These are phyloP conservation scores for Ophion slaviceki DNA, from an alignment of 2,888 invertebrate species.

Conservation along the genomic window DNA sequence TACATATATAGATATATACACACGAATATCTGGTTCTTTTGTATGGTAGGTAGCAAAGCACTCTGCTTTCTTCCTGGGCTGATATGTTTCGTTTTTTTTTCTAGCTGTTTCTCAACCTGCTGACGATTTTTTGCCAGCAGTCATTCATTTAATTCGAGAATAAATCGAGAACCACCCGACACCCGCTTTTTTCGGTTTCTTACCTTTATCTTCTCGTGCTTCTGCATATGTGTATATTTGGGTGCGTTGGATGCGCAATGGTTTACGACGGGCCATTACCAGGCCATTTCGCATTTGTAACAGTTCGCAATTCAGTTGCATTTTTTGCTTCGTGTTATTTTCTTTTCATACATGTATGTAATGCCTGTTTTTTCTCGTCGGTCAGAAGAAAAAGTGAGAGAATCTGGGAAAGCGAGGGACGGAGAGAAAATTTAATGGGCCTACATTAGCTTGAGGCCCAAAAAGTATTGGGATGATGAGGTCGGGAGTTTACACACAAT, in stretches of 20 bases:
- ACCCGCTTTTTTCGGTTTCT: not conserved
- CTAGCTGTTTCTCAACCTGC: conserved; percentile 6
- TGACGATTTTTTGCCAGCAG: conserved; percentile 45
- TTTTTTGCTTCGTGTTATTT: conserved; percentile 23
- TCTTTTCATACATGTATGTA: not conserved
- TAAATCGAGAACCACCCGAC: conserved; percentile 60
- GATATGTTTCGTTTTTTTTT: conserved; percentile 11
- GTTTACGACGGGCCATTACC: conserved; percentile 70
- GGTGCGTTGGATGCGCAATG: conserved; percentile 46
- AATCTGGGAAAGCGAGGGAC: not conserved
- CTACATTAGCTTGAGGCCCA: too few species aligned
- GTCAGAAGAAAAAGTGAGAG: not conserved
- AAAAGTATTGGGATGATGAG: too few species aligned
- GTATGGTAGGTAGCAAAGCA: conserved; percentile 15
- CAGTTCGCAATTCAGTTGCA: conserved; percentile 48
- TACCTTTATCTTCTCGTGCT: conserved; percentile 35
- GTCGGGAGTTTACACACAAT: too few species aligned
- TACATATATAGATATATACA: not conserved
- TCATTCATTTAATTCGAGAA: conserved; percentile 67
- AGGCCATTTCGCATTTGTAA: conserved; percentile 54
- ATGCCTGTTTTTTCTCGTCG: not conserved
- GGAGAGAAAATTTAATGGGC: too few species aligned
- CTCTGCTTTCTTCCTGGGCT: conserved; percentile 23
- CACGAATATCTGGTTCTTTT: conserved; percentile 20
- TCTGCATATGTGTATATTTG: conserved; percentile 42